Conservation (phyloP, 2,113 vertebrate genomes). For the Misgurnus anguillicaudatus region DNA sequence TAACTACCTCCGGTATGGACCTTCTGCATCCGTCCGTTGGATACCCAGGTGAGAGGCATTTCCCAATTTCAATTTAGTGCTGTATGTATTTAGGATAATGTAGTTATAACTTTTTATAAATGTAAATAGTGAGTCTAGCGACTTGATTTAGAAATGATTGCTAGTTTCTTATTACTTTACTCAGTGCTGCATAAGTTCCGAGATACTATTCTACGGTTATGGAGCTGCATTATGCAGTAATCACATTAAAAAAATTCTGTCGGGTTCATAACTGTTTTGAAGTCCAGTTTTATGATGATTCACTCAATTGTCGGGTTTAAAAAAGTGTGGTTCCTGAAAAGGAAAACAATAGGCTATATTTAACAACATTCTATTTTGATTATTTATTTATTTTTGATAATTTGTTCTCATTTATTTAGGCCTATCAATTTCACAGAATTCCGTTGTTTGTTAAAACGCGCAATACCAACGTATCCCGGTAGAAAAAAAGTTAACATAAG, state of each 20-base stretch:
- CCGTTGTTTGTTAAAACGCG: too few species aligned
- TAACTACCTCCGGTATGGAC: conserved; percentile 97
- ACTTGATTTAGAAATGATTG: not conserved
- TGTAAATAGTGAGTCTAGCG: not conserved
- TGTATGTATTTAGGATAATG: not conserved
- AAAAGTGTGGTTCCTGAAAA: not conserved
- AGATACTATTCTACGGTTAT: not conserved
- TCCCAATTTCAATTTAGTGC: not conserved
- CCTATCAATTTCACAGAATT: too few species aligned
- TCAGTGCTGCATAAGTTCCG: not conserved
- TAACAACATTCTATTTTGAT: too few species aligned
- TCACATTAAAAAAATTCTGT: not conserved
- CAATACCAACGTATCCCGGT: too few species aligned
- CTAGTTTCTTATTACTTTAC: not conserved
- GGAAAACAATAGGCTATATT: not conserved
- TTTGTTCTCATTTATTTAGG: too few species aligned
- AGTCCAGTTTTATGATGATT: not conserved
- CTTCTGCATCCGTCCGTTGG: conserved; percentile 96
- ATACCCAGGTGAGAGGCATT: conserved; percentile 88
- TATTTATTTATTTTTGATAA: too few species aligned
- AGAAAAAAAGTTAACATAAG: too few species aligned
- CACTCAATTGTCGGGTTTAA: not conserved
- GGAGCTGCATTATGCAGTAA: not conserved
- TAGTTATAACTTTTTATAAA: not conserved
- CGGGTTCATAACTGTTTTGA: not conserved